Percentiles rank a stretch among this genome's conserved stretches.
Evolutionary conservation across 2,888 invertebrate species (phyloP).

Genomic region (Alitta virens): DNA sequence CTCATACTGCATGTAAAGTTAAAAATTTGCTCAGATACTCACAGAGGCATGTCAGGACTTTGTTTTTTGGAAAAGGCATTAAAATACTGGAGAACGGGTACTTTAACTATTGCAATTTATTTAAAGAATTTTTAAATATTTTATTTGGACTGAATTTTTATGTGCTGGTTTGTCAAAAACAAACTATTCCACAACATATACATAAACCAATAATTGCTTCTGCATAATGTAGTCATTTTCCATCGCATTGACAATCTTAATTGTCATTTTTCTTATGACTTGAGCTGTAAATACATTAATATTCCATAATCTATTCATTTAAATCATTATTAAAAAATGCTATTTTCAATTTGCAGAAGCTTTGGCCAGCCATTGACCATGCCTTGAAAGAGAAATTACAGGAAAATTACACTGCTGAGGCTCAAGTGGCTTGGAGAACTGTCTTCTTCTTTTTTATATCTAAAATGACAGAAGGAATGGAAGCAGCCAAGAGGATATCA

Average conservation of each 20-base stretch:
- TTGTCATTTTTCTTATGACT: neutral
- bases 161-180: no score
- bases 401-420: slow-evolving; percentile 6
- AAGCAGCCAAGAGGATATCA: neutral
- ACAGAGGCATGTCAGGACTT: no score
- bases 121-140: no score
- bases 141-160: no score
- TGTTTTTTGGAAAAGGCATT: no score
- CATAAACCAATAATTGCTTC: neutral
- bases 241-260: no score
- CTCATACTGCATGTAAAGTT: no score
- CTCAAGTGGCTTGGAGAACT: slow-evolving; percentile 2
- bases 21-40: no score
- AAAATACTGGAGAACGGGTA: no score
- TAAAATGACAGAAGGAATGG: slow-evolving; percentile 14
- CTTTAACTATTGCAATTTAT: no score
- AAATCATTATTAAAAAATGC: neutral
- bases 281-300: neutral
- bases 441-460: slow-evolving; percentile 3
- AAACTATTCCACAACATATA: neutral
- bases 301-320: neutral
- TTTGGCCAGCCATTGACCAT: slow-evolving; percentile 13
- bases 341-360: neutral
- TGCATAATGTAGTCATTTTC: no score
- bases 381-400: neutral